Base-by-base conservation (phyloP, 2,888 invertebrate genomes). In the Timema podura region DNA sequence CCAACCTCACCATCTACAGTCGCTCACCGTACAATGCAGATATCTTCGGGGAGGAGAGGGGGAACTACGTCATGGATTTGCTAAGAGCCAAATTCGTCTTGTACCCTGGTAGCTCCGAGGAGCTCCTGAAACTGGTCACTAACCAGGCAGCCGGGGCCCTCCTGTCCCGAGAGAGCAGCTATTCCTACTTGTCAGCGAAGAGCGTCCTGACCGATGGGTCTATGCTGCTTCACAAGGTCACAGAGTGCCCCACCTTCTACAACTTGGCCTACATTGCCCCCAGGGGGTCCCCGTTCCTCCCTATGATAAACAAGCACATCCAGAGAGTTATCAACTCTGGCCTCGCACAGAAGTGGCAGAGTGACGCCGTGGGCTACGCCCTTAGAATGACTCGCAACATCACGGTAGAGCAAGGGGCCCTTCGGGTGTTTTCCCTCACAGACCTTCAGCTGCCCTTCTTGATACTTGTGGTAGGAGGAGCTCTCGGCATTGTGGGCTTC, bases 251-350 rank as follows among this genome's bases (percentile, higher is more conserved):
- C 0, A 76, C 79, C 48, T 77, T 78, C 2, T 82, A 80, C 75
- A 80, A 81, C 71, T 73, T 85, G 7, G 76, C 82, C 0, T 85
- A 82, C 74, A 78, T 84, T 48, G 77, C 84, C 6, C 81, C 82
- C 0, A 78, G 77, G 66, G 79, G 82, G 44, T 83, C 83, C 6
- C 82, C 83, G 3, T 82, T 81, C 71, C 70, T 81, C 7, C 73
- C 76, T 1, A 75, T 78, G 16, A 77, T 84, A 45, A 80, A 83
- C 74, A 71, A 68, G 6, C 68, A 81, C 15, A 75, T 85, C 5
- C 74, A 72, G 11, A 75, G 74, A 57, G 76, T 82, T 47, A 75
- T 78, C 44, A 80, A 82, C 73, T 79, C 79, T 2, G 84, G 83
- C 2, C 74, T 84, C 11, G 75, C 79, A 0, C 64, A 74, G 0